Percentiles rank a stretch among this genome's conserved stretches.
phyloP scores from a whole-genome alignment of 2,797 vertebrate genomes.

The Scolopax bukidnonensis region DNA sequence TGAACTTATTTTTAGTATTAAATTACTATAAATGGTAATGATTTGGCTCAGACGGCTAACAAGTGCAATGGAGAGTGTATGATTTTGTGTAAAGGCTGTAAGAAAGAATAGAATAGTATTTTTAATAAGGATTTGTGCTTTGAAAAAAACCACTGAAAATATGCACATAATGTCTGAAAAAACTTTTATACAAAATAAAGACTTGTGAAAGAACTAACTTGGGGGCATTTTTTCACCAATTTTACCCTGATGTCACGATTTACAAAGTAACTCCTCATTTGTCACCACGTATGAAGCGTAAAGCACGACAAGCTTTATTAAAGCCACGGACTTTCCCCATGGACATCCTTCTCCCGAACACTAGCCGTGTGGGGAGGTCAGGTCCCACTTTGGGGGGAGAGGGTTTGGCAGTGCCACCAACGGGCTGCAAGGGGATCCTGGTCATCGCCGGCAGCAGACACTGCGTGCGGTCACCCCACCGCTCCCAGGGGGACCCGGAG shows the following conservation, averaged over 20 bases:
- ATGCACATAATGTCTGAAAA: neutral
- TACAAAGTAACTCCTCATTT: neutral
- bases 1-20: neutral
- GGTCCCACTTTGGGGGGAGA: neutral
- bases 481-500: neutral
- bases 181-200: neutral
- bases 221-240: fast-evolving
- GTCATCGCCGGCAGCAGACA: fast-evolving
- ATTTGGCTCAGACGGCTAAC: neutral
- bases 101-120: neutral
- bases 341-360: neutral
- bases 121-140: neutral
- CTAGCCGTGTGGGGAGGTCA: neutral
- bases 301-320: neutral
- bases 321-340: neutral
- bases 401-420: fast-evolving
- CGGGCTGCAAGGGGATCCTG: too few relatives aligned
- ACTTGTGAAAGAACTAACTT: neutral
- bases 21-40: neutral
- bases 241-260: neutral
- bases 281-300: neutral
- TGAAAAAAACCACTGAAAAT: neutral
- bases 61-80: neutral
- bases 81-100: neutral
- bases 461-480: fast-evolving